Evolutionary conservation across 2,113 vertebrate species (phyloP), one percentile per base, ranked within the genome.

Genomic region (Danionella cerebrum): DNA sequence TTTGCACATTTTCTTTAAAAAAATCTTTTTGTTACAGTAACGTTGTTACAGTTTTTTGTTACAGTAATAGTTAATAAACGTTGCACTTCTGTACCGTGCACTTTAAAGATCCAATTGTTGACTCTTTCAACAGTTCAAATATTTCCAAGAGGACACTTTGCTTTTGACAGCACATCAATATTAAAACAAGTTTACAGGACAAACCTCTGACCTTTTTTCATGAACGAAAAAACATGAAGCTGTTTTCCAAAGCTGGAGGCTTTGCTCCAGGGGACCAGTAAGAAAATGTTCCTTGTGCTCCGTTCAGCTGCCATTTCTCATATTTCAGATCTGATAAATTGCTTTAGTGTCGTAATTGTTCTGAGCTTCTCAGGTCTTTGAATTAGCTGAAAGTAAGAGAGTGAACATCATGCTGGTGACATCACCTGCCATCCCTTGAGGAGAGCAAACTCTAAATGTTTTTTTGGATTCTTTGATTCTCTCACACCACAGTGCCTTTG

Each of bases 341-440:
- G 29, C 27, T 53, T 14, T 16, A 18, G 29, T 53, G 29, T 53
- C 51, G 33, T 53, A 53, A 33, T 11, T 53, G 29, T 33, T 53
- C n/a, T 25, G 36, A 13, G 25, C 27, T 58, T 41, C n/a, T 16
- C 5, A 3, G 6, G n/a, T 25, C 38, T 52, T 39, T 59, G 55
- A 25, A 59, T 42, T 41, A 59, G 19, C 3, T 24, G 19, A 50
- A 25, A 24, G 3, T 25, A 25, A 12, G 5, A 16, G 2, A 38
- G 24, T 27, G n/a, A 36, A 18, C 21, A 11, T 24, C 22, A 18
- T 45, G 44, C 24, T 18, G 63, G 45, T 74, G 69, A 77, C 75
- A 73, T 73, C 66, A 77, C 60, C 54, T 60, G 27, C 29, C 25
- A 60, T 66, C 54, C 42, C 29, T 42, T 36, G 44, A 69, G 63